Evolutionary conservation across 2,113 vertebrate species (phyloP).

Genomic region (Hippocampus zosterae): DNA sequence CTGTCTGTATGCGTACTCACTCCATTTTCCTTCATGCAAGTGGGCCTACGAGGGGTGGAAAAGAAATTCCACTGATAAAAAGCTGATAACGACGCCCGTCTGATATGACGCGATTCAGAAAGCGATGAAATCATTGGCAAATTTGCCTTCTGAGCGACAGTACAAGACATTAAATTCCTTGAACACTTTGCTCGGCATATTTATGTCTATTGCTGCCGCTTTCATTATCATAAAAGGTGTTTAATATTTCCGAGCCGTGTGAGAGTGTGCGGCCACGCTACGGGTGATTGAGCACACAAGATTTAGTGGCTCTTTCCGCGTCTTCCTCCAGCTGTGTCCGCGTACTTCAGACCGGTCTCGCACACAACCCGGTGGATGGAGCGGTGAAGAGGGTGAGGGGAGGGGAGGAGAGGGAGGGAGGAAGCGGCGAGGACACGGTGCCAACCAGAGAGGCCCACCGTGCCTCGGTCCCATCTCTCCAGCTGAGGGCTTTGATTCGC

Average conservation of each 20-base stretch:
- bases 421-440: conserved; percentile 50
- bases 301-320: conserved; percentile 56
- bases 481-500: conserved; percentile 73
- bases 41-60: background rate
- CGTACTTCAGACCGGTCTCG: conserved; percentile 52
- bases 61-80: conserved; percentile 43
- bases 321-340: conserved; percentile 59
- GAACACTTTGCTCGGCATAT: conserved; percentile 56
- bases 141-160: conserved; percentile 56
- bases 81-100: conserved; percentile 47
- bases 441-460: conserved; percentile 69
- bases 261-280: conserved; percentile 56
- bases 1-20: conserved; percentile 7
- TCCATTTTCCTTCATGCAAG: conserved; percentile 14
- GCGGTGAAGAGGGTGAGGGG: conserved; percentile 4
- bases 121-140: conserved; percentile 61
- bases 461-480: conserved; percentile 65
- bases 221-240: conserved; percentile 69
- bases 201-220: conserved; percentile 54
- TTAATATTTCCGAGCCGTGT: conserved; percentile 69
- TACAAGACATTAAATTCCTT: conserved; percentile 64
- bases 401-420: background rate
- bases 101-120: conserved; percentile 25
- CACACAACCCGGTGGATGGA: conserved; percentile 24
- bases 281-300: conserved; percentile 63